Conservation (phyloP, 2,888 invertebrate genomes). For the Rhimphoctona megacephalus region DNA sequence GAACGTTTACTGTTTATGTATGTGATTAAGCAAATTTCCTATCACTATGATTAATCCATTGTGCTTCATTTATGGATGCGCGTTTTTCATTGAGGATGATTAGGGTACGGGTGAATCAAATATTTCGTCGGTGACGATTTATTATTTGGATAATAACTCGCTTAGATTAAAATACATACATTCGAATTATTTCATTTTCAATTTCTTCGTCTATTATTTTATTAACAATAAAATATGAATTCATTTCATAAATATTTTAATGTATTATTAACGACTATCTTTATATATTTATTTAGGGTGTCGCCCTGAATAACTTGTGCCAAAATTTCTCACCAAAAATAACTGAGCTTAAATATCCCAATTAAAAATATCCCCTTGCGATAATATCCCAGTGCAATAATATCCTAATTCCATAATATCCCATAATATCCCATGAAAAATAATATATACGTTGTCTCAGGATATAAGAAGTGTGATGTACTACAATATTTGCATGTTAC, state of each 20-base stretch:
- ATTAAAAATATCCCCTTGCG: too few relatives aligned
- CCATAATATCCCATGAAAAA: too few relatives aligned
- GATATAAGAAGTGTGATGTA: too few relatives aligned
- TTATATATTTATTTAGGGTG: background rate
- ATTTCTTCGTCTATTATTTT: background rate
- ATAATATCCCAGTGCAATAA: too few relatives aligned
- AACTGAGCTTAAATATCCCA: too few relatives aligned
- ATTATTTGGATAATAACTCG: background rate
- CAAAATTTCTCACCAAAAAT: too few relatives aligned
- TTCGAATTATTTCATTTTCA: slow-evolving; percentile 10
- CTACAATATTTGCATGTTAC: too few relatives aligned
- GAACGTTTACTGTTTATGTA: slow-evolving; percentile 29
- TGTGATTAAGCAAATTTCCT: slow-evolving; percentile 44
- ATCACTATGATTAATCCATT: slow-evolving; percentile 40
- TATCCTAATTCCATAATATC: too few relatives aligned
- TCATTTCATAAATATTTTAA: too few relatives aligned
- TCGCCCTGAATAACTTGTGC: too few relatives aligned
- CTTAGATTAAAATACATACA: background rate
- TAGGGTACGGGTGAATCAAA: slow-evolving; percentile 14
- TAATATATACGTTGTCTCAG: too few relatives aligned
- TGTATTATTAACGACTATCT: background rate
- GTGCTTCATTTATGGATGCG: slow-evolving; percentile 41
- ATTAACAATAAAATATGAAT: background rate
- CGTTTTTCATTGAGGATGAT: slow-evolving; percentile 40
- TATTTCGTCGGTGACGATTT: background rate